Percentiles rank a stretch among this genome's conserved stretches.
Conservation (phyloP, 2,888 invertebrate genomes). For the Noctua comes region DNA sequence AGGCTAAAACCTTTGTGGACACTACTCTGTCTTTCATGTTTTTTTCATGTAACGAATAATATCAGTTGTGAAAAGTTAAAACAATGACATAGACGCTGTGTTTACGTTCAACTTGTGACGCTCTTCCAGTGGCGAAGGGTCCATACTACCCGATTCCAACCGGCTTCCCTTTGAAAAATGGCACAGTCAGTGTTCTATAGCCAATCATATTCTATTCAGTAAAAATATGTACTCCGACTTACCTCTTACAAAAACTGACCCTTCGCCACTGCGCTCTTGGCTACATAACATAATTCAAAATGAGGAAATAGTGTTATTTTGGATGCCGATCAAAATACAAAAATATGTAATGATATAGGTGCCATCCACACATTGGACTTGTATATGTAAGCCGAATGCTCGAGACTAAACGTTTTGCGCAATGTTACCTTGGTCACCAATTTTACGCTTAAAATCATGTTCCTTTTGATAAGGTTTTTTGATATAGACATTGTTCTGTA, state of each 20-base stretch:
- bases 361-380: neutral
- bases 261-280: too few relatives aligned
- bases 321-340: neutral
- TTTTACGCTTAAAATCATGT: neutral
- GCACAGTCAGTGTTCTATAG: too few relatives aligned
- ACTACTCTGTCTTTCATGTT: neutral
- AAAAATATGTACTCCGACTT: too few relatives aligned
- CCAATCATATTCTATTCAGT: too few relatives aligned
- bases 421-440: neutral
- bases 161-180: too few relatives aligned
- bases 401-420: neutral
- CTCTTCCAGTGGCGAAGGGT: too few relatives aligned
- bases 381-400: neutral
- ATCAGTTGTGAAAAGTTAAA: neutral
- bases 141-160: too few relatives aligned
- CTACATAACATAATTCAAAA: neutral
- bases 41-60: neutral
- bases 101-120: neutral
- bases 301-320: neutral
- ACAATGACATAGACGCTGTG: neutral
- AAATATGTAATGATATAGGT: neutral
- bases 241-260: too few relatives aligned
- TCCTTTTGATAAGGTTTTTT: neutral
- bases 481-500: neutral
- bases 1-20: conserved; percentile 16